Evolutionary conservation across 1,140 invertebrate species (phyloP).

Genomic region (Reticulitermes speratus): DNA sequence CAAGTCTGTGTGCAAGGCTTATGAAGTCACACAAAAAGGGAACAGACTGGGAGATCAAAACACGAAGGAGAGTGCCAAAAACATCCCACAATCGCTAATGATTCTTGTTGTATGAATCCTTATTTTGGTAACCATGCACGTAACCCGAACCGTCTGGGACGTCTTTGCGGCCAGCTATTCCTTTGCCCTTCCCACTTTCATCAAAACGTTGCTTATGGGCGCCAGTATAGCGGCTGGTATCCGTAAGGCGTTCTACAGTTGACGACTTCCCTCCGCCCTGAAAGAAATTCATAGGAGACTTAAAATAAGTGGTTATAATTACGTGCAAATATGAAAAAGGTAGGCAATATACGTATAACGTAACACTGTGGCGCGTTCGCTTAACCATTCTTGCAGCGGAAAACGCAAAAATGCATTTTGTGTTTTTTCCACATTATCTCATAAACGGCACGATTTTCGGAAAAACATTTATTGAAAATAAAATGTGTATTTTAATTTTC

Average conservation of each 20-base stretch:
- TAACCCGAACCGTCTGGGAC: conserved; percentile 77
- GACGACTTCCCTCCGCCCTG: conserved; percentile 37
- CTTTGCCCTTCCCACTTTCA: conserved; percentile 82
- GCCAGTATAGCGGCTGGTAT: conserved; percentile 86
- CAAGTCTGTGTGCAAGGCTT: neutral
- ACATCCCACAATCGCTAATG: conserved; percentile 45
- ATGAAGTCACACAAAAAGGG: neutral
- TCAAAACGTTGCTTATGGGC: conserved; percentile 89
- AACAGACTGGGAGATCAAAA: neutral
- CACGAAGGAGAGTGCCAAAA: neutral
- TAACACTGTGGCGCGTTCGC: too few species aligned
- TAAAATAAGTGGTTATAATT: neutral
- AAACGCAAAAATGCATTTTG: too few species aligned
- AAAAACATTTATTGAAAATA: too few species aligned
- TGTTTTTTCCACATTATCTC: too few species aligned
- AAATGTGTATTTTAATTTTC: too few species aligned
- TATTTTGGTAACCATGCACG: conserved; percentile 85
- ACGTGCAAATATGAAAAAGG: neutral
- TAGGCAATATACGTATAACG: too few species aligned
- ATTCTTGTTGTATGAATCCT: conserved; percentile 68
- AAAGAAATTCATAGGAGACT: neutral
- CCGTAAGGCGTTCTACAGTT: conserved; percentile 83
- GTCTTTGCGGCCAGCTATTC: conserved; percentile 82
- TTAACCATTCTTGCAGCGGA: too few species aligned
- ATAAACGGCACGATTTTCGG: too few species aligned